A percentile compares a stretch with the other conserved stretches of the same genome.
phyloP scores from a whole-genome alignment of 1,140 invertebrate genomes.

The Scaptodrosophila lebanonensis region DNA sequence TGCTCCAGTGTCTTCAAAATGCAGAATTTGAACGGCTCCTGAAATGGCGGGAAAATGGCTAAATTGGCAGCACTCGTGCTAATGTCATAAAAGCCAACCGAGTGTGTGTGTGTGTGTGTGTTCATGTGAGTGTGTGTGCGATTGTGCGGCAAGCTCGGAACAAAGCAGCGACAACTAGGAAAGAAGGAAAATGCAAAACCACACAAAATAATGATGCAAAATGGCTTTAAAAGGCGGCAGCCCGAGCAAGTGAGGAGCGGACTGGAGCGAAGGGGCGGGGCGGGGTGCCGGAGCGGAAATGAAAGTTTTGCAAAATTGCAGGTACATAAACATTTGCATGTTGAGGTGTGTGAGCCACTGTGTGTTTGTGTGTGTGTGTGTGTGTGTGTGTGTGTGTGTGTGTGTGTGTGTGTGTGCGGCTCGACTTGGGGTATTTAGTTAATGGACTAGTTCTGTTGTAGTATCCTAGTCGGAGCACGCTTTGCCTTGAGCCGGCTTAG shows the following conservation, averaged over 20 bases:
- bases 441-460: constrained; percentile 63
- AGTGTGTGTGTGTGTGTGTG: constrained; percentile 10
- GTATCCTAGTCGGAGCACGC: constrained; percentile 7
- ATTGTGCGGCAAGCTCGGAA: constrained; percentile 33
- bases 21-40: constrained; percentile 63
- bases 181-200: constrained; percentile 66
- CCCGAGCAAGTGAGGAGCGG: neutral
- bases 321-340: constrained; percentile 43
- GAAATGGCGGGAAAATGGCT: neutral
- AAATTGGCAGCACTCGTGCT: constrained; percentile 22
- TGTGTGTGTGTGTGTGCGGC: constrained; percentile 4
- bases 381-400: constrained; percentile 11
- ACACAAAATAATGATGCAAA: constrained; percentile 70
- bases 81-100: constrained; percentile 54
- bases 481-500: neutral
- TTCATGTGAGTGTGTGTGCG: constrained; percentile 4
- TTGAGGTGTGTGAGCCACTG: neutral
- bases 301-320: constrained; percentile 56
- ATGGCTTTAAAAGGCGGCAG: constrained; percentile 39
- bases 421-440: constrained; percentile 47
- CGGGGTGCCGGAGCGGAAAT: constrained; percentile 43
- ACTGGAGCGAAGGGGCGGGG: too few relatives aligned
- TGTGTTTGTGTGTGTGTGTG: constrained; percentile 13
- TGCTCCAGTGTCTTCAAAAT: constrained; percentile 41
- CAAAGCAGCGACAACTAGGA: constrained; percentile 27